Base-by-base conservation (phyloP, 2,113 vertebrate genomes). In the Girardinichthys multiradiatus region DNA sequence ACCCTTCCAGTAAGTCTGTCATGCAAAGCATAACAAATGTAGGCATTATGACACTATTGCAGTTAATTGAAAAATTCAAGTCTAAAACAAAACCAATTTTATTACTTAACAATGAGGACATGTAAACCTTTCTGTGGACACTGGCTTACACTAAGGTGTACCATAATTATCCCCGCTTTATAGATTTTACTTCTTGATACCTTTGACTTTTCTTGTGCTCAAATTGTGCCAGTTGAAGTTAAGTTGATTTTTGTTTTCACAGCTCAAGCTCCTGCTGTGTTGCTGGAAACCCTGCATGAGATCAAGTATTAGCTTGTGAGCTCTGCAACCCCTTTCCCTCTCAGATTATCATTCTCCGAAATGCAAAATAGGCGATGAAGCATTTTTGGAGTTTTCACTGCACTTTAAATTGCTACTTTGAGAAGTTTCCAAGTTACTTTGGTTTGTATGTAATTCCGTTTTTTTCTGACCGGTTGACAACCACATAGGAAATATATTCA, bases 341-440 rank as follows among this genome's bases (percentile, higher is more conserved):
- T 70, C 24, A 68, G 57, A 84, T 75, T 27, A 51, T 64, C 61
- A 61, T 51, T 77, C 74, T 84, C 75, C 82, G 69, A 86, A 90
- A 87, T 86, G 77, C 57, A 89, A 82, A 86, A 66, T 39, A 77
- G 42, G 26, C 66, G 78, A 54, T 76, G 70, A 69, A 65, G 39
- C 45, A 80, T 45, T 90, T 73, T 78, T 76, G 54, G 70, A 67
- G 60, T 83, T 70, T 68, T 17, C 60, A 14, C 11, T 68, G 48
- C 68, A 77, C 77, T 77, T 81, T 81, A 42, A 82, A 66, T 70
- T 61, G 69, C 66, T 69, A 77, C 74, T 84, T 33, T 60, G 21
- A 27, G 37, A 39, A 66, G 24, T 67, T 78, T 64, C 24, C 15
- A 31, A 67, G 30, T 27, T 4, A 2, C 57, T 64, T 51, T 33